Base-by-base conservation (phyloP, 2,797 vertebrate species). In the Erpetoichthys calabaricus region DNA sequence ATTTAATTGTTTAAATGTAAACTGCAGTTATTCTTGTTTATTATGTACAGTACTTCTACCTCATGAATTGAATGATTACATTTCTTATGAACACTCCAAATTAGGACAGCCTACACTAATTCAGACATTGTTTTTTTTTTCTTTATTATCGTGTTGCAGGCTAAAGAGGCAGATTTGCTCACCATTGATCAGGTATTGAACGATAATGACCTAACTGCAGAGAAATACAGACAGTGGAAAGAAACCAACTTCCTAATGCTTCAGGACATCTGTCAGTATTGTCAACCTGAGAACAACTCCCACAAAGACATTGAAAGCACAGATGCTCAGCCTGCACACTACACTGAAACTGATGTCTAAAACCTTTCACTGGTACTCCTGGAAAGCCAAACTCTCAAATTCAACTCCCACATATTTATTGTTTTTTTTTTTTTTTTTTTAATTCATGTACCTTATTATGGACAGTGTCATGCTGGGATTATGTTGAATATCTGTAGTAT, bases 81-180 rank as follows among this genome's bases (percentile, higher is more conserved):
- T 25, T 25, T 25, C 25, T 25, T 25, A 25, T 25, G 25, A 25
- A 25, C 25, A 25, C 25, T 25, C 25, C 25, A 25, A 25, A 10
- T 10, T 9, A 5, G 41, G 43, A 4, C 7, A 42, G 4, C 8
- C 7, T 59, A 7, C 10, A 54, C 7, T 53, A 45, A 7, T 46
- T 10, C 51, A 45, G 52, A 3, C 25, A 25, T 25, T 25, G n/a
- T n/a, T 25, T 25, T 25, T 25, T 25, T 25, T 25, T 25, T 25
- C 5, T 10, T 9, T 1, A 57, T 58, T 10, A 3, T 25, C 25
- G 44, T 56, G 64, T 8, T 62, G 7, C 68, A 98, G 95, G 90
- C 94, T 52, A 98, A 97, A 75, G 89, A 98, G 62, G 83, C 90
- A 0, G 95, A 98, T 71, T 65, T 98, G 55, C 87, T 87, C 55